phyloP scores from a whole-genome alignment of 2,888 invertebrate genomes.

The Diabrotica balteata region DNA sequence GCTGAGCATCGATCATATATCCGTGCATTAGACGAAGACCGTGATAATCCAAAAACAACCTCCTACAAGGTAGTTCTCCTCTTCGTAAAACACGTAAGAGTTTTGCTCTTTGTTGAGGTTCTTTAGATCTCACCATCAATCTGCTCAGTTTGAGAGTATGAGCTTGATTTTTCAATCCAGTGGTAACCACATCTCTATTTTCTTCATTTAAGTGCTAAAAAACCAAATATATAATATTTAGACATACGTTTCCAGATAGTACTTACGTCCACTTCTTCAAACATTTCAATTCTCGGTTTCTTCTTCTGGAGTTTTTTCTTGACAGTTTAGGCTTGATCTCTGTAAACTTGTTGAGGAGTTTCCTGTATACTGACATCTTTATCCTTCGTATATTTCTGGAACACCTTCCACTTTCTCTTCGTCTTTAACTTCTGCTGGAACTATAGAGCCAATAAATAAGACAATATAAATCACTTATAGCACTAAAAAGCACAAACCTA shows the following conservation, averaged over 20 bases:
- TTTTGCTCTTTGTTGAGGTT: constrained; percentile 75
- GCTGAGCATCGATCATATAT: constrained; percentile 84
- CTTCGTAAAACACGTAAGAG: constrained; percentile 80
- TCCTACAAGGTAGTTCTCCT: constrained; percentile 81
- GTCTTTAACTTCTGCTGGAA: constrained; percentile 21
- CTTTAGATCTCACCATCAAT: constrained; percentile 91
- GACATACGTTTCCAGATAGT: constrained; percentile 20
- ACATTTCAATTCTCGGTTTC: constrained; percentile 60
- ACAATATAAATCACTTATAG: background rate
- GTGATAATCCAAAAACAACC: constrained; percentile 92
- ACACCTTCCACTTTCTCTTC: constrained; percentile 35
- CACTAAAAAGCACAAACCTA: no score
- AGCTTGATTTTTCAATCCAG: constrained; percentile 86
- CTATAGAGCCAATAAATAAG: background rate
- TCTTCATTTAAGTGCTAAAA: constrained; percentile 82
- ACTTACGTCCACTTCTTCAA: constrained; percentile 71
- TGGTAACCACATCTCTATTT: constrained; percentile 75
- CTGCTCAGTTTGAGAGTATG: constrained; percentile 90
- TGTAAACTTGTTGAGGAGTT: no score
- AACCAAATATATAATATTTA: constrained; percentile 14
- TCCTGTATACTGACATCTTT: constrained; percentile 16
- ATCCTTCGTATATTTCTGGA: constrained; percentile 14
- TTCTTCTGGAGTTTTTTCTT: constrained; percentile 52
- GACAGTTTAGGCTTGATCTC: constrained; percentile 31
- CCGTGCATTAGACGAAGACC: constrained; percentile 89